Evolutionary conservation across 2,797 vertebrate genomes (phyloP).

Genomic region (Gambelia wislizenii): DNA sequence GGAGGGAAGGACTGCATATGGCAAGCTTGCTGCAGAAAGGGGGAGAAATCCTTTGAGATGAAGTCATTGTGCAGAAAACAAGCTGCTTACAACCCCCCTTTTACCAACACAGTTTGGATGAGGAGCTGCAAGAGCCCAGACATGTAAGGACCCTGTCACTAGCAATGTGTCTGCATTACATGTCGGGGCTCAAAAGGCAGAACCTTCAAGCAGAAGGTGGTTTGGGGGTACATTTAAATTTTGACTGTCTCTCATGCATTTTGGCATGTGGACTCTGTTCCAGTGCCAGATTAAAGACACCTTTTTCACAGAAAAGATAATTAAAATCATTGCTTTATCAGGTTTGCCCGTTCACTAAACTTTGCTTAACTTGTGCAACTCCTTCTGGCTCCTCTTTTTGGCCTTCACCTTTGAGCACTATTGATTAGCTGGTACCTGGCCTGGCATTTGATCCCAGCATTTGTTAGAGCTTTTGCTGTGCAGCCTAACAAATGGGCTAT

Average conservation of each 20-base stretch:
- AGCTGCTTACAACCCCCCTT: conserved; percentile 71
- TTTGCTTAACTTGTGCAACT: conserved; percentile 78
- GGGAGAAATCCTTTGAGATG: conserved; percentile 71
- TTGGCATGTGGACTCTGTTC: conserved; percentile 42
- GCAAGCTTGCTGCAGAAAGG: conserved; percentile 66
- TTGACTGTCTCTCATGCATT: conserved; percentile 15
- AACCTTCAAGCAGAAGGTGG: conserved; percentile 29
- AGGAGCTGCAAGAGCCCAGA: conserved; percentile 52
- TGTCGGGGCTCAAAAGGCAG: conserved; percentile 54
- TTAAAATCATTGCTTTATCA: conserved; percentile 75
- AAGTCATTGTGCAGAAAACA: conserved; percentile 75
- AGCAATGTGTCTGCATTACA: not conserved
- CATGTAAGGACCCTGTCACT: conserved; percentile 54
- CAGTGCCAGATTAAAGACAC: conserved; percentile 64
- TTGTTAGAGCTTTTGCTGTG: conserved; percentile 66
- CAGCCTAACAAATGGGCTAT: conserved; percentile 51
- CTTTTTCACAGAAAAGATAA: conserved; percentile 74
- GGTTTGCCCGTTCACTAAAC: conserved; percentile 67
- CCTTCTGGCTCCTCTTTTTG: conserved; percentile 63
- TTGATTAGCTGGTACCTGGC: conserved; percentile 73
- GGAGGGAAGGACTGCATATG: conserved; percentile 72
- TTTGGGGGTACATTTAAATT: conserved; percentile 46
- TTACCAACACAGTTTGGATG: conserved; percentile 75
- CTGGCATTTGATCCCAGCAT: conserved; percentile 62
- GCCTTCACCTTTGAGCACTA: conserved; percentile 77